Conservation (phyloP, 1,140 invertebrate species). For the Halictus rubicundus region DNA sequence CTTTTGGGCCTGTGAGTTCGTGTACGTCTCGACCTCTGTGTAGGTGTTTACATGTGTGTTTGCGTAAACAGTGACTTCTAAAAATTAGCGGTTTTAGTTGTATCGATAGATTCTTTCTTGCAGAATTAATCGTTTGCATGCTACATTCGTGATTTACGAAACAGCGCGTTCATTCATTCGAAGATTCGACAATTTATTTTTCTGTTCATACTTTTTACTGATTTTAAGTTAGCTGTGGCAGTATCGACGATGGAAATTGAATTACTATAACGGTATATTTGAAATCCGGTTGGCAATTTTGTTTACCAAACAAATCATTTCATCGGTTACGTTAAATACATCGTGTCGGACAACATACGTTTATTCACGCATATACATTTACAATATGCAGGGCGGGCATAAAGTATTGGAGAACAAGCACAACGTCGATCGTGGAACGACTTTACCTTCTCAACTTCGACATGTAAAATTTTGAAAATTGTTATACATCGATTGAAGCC, state of each 20-base stretch:
- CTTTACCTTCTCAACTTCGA: background rate
- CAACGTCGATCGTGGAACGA: background rate
- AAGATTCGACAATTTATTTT: background rate
- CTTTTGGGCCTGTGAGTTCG: background rate
- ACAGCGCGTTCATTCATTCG: constrained; percentile 1
- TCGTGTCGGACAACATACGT: constrained; percentile 27
- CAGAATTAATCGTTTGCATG: constrained; percentile 47
- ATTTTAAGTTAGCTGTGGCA: background rate
- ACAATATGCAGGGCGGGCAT: background rate
- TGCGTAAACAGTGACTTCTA: constrained; percentile 43
- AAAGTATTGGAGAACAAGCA: background rate
- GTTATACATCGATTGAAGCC: background rate
- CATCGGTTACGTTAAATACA: constrained; percentile 23
- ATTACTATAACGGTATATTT: constrained; percentile 8
- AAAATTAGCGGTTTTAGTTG: constrained; percentile 29
- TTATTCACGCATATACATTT: constrained; percentile 40
- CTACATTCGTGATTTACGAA: background rate
- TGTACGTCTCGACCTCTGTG: too few relatives aligned
- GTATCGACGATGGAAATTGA: background rate
- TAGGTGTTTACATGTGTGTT: background rate
- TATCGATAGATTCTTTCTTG: constrained; percentile 61
- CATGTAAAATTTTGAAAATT: background rate
- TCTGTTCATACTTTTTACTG: too few relatives aligned
- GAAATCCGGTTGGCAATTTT: constrained; percentile 23
- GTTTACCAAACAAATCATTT: constrained; percentile 14